Percentiles rank a stretch among this genome's conserved stretches.
Conservation (phyloP, 2,888 invertebrate genomes). For the Masnerella sp. region DNA sequence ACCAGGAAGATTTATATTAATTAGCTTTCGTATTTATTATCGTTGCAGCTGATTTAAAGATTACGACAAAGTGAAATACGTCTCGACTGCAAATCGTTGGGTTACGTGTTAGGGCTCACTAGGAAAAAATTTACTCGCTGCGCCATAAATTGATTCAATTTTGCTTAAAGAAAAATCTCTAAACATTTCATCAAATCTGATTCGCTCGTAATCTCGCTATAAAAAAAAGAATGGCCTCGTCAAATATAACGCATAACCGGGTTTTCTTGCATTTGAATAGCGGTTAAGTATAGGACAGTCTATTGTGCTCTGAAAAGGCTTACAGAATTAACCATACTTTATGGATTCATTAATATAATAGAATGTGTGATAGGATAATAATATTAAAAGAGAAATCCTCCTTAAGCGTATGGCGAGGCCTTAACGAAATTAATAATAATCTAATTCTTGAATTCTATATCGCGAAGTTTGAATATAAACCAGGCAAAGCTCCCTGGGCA, state of each 20-base stretch:
- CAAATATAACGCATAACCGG: no score
- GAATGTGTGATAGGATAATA: constrained; percentile 7
- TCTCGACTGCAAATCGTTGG: neutral
- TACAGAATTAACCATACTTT: constrained; percentile 1
- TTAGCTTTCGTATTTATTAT: constrained; percentile 20
- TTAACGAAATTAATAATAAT: constrained; percentile 23
- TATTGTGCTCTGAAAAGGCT: constrained; percentile 1
- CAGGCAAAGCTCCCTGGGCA: constrained; percentile 9
- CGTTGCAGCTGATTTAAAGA: constrained; percentile 13
- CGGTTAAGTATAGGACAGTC: neutral
- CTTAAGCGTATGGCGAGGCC: neutral
- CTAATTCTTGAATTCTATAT: constrained; percentile 25
- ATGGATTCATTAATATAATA: constrained; percentile 8
- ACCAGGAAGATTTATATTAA: constrained; percentile 5
- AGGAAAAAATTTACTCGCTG: neutral
- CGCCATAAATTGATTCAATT: neutral
- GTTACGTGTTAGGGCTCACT: neutral
- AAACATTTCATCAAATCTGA: neutral
- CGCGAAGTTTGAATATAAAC: constrained; percentile 21
- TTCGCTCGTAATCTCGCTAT: neutral
- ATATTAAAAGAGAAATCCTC: constrained; percentile 4
- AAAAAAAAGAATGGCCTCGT: neutral
- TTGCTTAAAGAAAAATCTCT: neutral
- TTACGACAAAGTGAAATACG: constrained; percentile 5
- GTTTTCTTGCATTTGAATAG: neutral